Base-by-base conservation (phyloP, 2,113 vertebrate genomes). In the Coregonus clupeaformis region DNA sequence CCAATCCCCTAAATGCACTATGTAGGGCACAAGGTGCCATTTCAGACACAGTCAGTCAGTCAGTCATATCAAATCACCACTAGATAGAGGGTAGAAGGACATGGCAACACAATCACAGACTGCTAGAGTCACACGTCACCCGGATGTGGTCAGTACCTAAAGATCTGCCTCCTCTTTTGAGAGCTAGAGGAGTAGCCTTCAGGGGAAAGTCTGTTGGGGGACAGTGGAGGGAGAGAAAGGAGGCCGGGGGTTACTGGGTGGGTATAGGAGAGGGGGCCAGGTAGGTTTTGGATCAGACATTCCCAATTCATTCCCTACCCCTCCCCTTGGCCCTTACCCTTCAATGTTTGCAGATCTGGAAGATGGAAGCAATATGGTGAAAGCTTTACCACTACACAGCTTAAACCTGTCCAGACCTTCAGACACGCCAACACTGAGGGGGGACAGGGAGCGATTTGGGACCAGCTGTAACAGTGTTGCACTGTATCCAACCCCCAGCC, bases 101-200 rank as follows among this genome's bases (percentile, higher is more conserved):
- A 93, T 91, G 85, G 87, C 90, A 93, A 94, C 89, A 93, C 86
- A 92, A 91, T 94, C 87, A 94, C n/a, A 30, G 45, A 52, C 24
- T 13, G 49, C 45, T 18, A 14, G 6, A 24, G 24, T 49, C 68
- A 69, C 20, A 27, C 42, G 42, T 6, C 42, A 68, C 36, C 4
- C 11, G 2, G 69, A 24, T 49, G 47, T 22, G n/a, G n/a, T 80
- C 88, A 91, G 92, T 95, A 96, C 96, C 96, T 95, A 96, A 96
- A 97, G 89, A 95, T 96, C 93, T 98, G 96, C 91, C 95, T 96
- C 94, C 93, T 93, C 90, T 95, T 95, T 94, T 95, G 95, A 92
- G 95, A 96, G 91, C 94, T 94, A 94, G 94, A 95, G 93, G 94
- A 94, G 95, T 95, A 97, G 94, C 93, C 94, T 90, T 96, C 94